Evolutionary conservation across 2,888 invertebrate species (phyloP), one percentile per base, ranked within the genome.

Genomic region (Platerodrilus igneus): DNA sequence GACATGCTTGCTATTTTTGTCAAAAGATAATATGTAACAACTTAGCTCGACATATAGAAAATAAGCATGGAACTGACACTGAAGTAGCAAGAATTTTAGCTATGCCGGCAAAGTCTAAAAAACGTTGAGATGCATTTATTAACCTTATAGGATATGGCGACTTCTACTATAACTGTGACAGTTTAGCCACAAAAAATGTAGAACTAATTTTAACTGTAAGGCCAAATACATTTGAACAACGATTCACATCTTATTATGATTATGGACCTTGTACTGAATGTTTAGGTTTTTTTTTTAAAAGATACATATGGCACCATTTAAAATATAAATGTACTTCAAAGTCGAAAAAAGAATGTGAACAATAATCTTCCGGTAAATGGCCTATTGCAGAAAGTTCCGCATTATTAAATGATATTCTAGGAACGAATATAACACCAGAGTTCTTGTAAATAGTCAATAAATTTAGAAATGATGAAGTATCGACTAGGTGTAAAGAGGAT

Each of bases 181-280:
- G 37, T 10, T 10, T 41, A 13, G 10, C 27, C 9, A 21, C 26
- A 8, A 33, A 34, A 21, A 28, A 33, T 15, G 38, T 41, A 8
- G 31, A 45, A 37, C 22, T 45, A n/a, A 30, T 41, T 8, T 21
- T 45, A 9, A 30, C 25, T 27, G 20, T 37, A 2, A 3, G 19
- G 6, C 19, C 19, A 19, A 19, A 5, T 8, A 8, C 5, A 19
- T 5, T 6, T 6, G 19, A 37, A 18, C 41, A 19, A 36, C 30
- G 25, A 15, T 34, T 17, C 23, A 2, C 26, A 8, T 32, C 16
- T 11, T 11, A 29, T 17, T 9, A 34, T 14, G 37, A 45, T 34
- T 41, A 41, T 34, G 41, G 45, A 17, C 45, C 45, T 4, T 45
- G 45, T 33, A 34, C 41, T 7, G 13, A 41, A 5, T 45, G 41